phyloP scores from a whole-genome alignment of 2,797 vertebrate genomes.

The Poecilia gillii region DNA sequence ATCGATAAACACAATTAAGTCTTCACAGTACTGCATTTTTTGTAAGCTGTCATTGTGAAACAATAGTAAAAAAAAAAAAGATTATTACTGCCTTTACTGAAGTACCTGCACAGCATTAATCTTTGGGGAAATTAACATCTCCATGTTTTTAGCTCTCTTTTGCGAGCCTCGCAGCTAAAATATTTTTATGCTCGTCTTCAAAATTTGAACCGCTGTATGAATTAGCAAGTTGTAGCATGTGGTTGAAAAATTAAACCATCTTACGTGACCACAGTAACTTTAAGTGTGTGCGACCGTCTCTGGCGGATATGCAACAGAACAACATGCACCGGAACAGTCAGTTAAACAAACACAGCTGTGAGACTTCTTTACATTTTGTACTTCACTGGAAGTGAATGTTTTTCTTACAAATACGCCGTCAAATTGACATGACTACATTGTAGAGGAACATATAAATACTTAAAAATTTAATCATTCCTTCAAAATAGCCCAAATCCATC shows the following conservation, averaged over 20 bases:
- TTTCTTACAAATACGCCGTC: slow-evolving; percentile 26
- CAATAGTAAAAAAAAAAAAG: slow-evolving; percentile 39
- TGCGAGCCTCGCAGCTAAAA: slow-evolving; percentile 37
- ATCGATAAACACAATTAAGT: slow-evolving; percentile 72
- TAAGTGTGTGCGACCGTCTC: background rate
- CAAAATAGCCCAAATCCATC: slow-evolving; percentile 18
- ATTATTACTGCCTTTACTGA: slow-evolving; percentile 57
- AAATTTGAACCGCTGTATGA: background rate
- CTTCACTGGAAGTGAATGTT: background rate
- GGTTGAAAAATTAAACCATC: background rate
- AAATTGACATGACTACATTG: slow-evolving; percentile 14
- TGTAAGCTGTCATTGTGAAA: slow-evolving; percentile 35
- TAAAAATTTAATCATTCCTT: slow-evolving; percentile 17
- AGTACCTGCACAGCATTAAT: slow-evolving; percentile 43
- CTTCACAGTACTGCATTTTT: slow-evolving; percentile 29
- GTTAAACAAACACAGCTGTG: slow-evolving; percentile 6
- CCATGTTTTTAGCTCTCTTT: slow-evolving; percentile 25
- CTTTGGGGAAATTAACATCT: slow-evolving; percentile 66
- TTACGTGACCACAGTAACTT: background rate
- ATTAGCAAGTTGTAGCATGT: background rate
- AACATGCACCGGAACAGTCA: background rate
- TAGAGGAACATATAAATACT: slow-evolving; percentile 6
- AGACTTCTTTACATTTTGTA: slow-evolving; percentile 10
- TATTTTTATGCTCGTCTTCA: background rate
- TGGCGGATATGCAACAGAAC: background rate